Percentiles rank a stretch among this genome's conserved stretches.
These are phyloP conservation scores for Caenorhabditis brenneri DNA, from an alignment of 1,140 invertebrate species.

Conservation along the genomic window DNA sequence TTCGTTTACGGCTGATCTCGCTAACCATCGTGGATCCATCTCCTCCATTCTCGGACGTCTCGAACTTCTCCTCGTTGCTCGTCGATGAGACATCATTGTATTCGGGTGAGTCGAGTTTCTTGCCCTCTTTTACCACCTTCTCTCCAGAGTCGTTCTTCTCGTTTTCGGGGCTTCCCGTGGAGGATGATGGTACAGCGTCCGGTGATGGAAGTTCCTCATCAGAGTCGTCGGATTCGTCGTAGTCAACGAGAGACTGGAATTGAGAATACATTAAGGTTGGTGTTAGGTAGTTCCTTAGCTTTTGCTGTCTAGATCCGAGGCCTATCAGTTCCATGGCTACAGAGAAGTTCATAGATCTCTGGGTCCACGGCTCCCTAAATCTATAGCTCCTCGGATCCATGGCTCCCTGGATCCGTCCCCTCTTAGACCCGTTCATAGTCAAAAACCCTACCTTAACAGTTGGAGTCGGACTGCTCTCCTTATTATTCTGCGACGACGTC, in stretches of 20 bases:
- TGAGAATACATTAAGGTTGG: neutral
- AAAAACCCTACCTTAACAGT: constrained; percentile 11
- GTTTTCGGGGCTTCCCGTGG: constrained; percentile 39
- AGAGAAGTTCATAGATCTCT: no score
- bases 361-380: no score
- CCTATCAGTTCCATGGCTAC: no score
- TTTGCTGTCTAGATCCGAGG: no score
- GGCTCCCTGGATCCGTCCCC: no score
- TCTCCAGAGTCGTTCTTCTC: constrained; percentile 2
- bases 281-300: no score
- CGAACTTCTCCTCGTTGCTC: constrained; percentile 24
- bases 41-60: neutral
- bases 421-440: no score
- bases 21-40: no score
- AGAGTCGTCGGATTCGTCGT: constrained; percentile 48
- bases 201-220: constrained; percentile 41
- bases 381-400: no score
- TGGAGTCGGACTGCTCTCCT: constrained; percentile 14
- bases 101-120: constrained; percentile 28
- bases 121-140: neutral
- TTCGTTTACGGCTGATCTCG: constrained; percentile 14
- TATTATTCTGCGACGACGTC: constrained; percentile 50
- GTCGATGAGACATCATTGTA: constrained; percentile 22
- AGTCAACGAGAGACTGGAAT: constrained; percentile 47
- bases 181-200: constrained; percentile 49